Evolutionary conservation across 2,797 vertebrate genomes (phyloP).

Genomic region (Rhynchotus rufescens): DNA sequence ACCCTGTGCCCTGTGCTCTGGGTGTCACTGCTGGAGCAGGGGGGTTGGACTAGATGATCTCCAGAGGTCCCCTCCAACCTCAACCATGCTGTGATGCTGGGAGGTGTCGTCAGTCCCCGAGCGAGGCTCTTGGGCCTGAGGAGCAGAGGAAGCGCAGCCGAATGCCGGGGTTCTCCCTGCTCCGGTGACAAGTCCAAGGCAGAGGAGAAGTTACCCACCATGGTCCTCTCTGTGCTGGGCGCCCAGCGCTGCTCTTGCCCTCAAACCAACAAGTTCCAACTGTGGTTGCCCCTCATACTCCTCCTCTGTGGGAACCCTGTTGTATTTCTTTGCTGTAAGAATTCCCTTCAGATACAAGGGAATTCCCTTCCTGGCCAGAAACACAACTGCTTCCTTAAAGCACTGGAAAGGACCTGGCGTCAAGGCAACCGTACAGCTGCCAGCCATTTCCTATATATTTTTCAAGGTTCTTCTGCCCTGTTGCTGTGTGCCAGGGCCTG

Average conservation of each 20-base stretch:
- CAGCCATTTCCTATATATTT: not conserved
- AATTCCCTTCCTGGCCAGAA: not conserved
- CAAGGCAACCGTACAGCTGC: not conserved
- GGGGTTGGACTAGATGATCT: too few species aligned
- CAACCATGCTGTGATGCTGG: too few species aligned
- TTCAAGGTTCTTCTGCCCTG: too few species aligned
- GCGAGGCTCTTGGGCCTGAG: too few species aligned
- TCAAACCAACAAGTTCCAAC: slow-evolving; percentile 82
- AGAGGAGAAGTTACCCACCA: not conserved
- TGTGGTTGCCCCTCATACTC: slow-evolving; percentile 23
- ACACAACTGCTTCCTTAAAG: not conserved
- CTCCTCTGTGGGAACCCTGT: not conserved
- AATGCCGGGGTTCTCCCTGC: not conserved
- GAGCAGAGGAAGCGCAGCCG: not conserved
- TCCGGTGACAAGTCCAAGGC: not conserved
- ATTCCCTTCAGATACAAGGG: not conserved
- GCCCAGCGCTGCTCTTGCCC: slow-evolving; percentile 59
- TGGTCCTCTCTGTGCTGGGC: not conserved
- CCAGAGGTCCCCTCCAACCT: too few species aligned
- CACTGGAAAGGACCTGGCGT: not conserved
- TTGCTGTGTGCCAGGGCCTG: not conserved
- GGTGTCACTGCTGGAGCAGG: too few species aligned
- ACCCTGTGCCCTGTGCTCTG: too few species aligned
- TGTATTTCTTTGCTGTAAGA: not conserved
- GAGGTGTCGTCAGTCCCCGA: too few species aligned